Percentiles rank a stretch among this genome's conserved stretches.
Evolutionary conservation across 2,797 vertebrate species (phyloP).

Genomic region (Cercopithecus diana): DNA sequence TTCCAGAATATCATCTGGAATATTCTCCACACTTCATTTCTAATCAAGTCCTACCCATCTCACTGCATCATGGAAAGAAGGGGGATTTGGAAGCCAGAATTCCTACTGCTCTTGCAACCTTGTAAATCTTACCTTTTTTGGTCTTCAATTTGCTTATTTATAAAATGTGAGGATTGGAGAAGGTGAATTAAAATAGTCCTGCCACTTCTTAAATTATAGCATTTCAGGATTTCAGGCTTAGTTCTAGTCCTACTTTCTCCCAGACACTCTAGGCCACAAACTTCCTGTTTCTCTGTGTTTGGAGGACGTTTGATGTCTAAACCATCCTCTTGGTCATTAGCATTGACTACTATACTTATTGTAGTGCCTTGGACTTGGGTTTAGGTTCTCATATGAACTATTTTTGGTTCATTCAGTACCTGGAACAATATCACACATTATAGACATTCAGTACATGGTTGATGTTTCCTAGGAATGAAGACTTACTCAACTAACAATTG

Average conservation of each 20-base stretch:
- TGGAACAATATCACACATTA: neutral
- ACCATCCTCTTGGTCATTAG: neutral
- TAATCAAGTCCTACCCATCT: neutral
- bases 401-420: neutral
- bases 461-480: neutral
- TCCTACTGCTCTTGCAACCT: neutral
- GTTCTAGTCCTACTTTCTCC: neutral
- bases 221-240: neutral
- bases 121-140: neutral
- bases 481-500: neutral
- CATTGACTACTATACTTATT: neutral
- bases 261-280: neutral
- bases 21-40: neutral
- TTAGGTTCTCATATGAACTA: neutral
- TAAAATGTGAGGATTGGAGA: neutral
- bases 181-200: neutral
- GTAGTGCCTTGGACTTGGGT: neutral
- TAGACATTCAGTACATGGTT: neutral
- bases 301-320: neutral
- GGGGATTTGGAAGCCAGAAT: neutral
- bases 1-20: neutral
- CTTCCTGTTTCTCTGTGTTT: neutral
- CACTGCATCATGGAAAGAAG: neutral
- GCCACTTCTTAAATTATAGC: neutral
- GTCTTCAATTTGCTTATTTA: neutral